phyloP scores from a whole-genome alignment of 2,888 invertebrate genomes.

The Drosophila fungiperda region DNA sequence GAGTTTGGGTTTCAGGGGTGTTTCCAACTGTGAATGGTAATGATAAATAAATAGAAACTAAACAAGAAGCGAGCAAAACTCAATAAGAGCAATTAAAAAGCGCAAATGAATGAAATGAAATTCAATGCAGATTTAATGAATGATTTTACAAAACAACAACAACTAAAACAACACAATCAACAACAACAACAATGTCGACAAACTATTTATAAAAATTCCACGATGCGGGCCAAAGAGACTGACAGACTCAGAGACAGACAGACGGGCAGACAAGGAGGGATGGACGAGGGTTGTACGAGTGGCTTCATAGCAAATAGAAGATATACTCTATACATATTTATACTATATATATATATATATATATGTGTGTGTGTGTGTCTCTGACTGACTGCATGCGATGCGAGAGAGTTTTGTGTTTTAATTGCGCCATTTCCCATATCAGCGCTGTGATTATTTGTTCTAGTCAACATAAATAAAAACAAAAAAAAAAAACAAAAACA shows the following conservation, averaged over 20 bases:
- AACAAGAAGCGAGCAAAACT: constrained; percentile 11
- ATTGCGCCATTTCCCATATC: constrained; percentile 80
- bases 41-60: constrained; percentile 27
- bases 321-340: background rate
- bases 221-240: constrained; percentile 5
- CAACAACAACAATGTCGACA: constrained; percentile 60
- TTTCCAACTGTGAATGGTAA: constrained; percentile 19
- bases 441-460: constrained; percentile 75
- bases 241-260: background rate
- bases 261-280: constrained; percentile 23
- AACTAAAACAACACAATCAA: constrained; percentile 56
- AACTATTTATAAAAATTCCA: constrained; percentile 63
- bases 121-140: constrained; percentile 77
- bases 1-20: background rate
- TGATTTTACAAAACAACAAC: constrained; percentile 56
- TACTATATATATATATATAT: constrained; percentile 6
- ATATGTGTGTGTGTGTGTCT: constrained; percentile 18
- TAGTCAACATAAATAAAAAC: constrained; percentile 69
- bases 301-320: constrained; percentile 13
- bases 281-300: constrained; percentile 28
- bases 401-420: constrained; percentile 60
- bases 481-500: constrained; percentile 23
- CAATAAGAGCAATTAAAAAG: constrained; percentile 67
- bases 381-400: constrained; percentile 38
- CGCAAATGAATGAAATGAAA: constrained; percentile 69